Evolutionary conservation across 2,888 invertebrate genomes (phyloP), one percentile per base, ranked within the genome.

Genomic region (Escarpia spicata): DNA sequence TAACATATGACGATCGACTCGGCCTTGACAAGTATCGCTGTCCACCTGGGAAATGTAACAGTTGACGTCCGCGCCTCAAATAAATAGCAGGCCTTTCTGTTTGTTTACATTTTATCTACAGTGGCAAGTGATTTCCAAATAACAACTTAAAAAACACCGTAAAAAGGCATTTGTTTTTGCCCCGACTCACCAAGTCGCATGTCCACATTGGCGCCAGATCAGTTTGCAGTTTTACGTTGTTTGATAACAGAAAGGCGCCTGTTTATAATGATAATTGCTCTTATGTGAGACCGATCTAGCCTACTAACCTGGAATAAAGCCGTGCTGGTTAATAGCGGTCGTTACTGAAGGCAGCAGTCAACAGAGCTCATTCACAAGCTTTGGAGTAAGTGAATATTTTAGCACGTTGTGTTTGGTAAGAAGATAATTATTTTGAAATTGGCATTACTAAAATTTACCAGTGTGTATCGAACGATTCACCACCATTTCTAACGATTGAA

Each of bases 121-220:
- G 75, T 15, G 75, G 75, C 75, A 75, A 75, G 75, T 75, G 75
- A 75, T 75, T 75, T 75, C 75, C 75, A 15, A 75, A 75, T 75
- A 75, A n/a, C 75, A 26, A 75, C 75, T 75, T 75, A 75, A 75
- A 75, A 75, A 26, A 75, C 75, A 52, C 75, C 75, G 75, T 75
- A 75, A n/a, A 52, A 75, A 75, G 26, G n/a, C 75, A 75, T 75
- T 75, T 75, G n/a, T 75, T 75, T 12, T 75, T n/a, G 26, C 75
- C 75, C 75, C 26, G 26, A 75, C n/a, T 75, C 75, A 26, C 75
- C n/a, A 15, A 75, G 75, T 26, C 75, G 26, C 75, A 19, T 75
- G 75, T 75, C 4, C 6, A 75, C 6, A 75, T 75, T 1, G 75
- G 75, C 75, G 75, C 75, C 75, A 75, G 75, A 19, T 52, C 52